Evolutionary conservation across 1,140 invertebrate species (phyloP).

Genomic region (Orchesella cincta): DNA sequence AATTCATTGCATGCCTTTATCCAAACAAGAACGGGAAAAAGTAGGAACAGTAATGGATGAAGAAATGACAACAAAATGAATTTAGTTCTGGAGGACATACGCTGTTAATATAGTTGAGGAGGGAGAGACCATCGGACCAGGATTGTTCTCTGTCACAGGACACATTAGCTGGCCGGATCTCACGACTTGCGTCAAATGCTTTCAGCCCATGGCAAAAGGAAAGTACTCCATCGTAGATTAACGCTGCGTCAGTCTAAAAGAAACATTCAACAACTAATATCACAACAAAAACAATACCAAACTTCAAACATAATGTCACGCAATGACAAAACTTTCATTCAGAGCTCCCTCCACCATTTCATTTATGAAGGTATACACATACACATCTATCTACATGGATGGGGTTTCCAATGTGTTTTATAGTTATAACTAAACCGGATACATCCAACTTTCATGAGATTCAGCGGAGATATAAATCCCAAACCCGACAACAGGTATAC

Average conservation of each 20-base stretch:
- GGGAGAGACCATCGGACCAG: constrained; percentile 80
- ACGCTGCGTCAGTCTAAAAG: constrained; percentile 81
- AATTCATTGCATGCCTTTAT: background rate
- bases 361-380: too few relatives aligned
- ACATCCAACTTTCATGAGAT: too few relatives aligned
- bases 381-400: too few relatives aligned
- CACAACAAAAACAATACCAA: constrained; percentile 27
- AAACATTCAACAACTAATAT: constrained; percentile 4
- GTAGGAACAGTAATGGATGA: constrained; percentile 23
- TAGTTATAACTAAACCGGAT: too few relatives aligned
- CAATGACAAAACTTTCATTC: constrained; percentile 3
- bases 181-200: constrained; percentile 67
- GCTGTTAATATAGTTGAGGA: constrained; percentile 88
- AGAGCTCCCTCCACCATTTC: too few relatives aligned
- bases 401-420: too few relatives aligned
- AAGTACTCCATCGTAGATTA: constrained; percentile 89
- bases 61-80: constrained; percentile 25
- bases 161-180: constrained; percentile 70
- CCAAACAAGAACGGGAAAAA: constrained; percentile 15
- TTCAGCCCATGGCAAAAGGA: constrained; percentile 79
- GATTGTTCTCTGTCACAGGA: constrained; percentile 80
- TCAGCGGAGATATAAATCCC: too few relatives aligned
- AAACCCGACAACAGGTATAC: too few relatives aligned
- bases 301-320: constrained; percentile 2
- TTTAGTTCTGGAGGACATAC: constrained; percentile 62